Evolutionary conservation across 2,888 invertebrate species (phyloP).

Genomic region (Malthinus seriepunctatus): DNA sequence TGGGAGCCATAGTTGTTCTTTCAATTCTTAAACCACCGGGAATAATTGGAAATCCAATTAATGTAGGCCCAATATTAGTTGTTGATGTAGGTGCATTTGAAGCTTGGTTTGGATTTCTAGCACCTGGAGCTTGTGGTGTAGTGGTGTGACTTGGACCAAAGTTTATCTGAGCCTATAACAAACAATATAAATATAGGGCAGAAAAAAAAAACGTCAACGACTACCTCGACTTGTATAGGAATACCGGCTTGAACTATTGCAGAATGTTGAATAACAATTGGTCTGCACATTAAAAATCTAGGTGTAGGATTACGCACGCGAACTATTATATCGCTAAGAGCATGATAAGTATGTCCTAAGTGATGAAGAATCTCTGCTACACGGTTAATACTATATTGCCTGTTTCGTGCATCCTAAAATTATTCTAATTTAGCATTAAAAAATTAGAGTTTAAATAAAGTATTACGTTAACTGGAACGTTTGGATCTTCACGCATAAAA

Average conservation of each 20-base stretch:
- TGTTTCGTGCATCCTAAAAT: constrained; percentile 55
- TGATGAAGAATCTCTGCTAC: constrained; percentile 83
- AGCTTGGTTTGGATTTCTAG: constrained; percentile 17
- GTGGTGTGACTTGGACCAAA: constrained; percentile 17
- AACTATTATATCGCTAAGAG: constrained; percentile 82
- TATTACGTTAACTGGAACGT: constrained; percentile 52
- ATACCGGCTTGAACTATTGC: constrained; percentile 68
- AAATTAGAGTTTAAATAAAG: neutral
- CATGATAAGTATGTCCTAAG: constrained; percentile 87
- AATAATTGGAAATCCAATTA: neutral
- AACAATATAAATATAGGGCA: neutral
- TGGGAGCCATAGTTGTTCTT: neutral
- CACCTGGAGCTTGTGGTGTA: constrained; percentile 2
- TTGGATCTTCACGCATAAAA: constrained; percentile 65
- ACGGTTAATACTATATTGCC: constrained; percentile 71
- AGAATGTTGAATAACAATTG: constrained; percentile 71
- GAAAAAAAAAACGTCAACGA: neutral
- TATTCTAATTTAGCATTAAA: constrained; percentile 36
- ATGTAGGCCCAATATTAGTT: neutral
- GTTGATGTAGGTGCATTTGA: constrained; percentile 2
- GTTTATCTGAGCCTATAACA: constrained; percentile 40
- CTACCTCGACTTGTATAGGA: constrained; percentile 65
- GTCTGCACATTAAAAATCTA: constrained; percentile 69
- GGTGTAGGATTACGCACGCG: constrained; percentile 71
- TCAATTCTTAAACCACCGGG: neutral